These are phyloP conservation scores for Phalanger gymnotis DNA, from an alignment of 2,797 vertebrate species.

Conservation along the genomic window DNA sequence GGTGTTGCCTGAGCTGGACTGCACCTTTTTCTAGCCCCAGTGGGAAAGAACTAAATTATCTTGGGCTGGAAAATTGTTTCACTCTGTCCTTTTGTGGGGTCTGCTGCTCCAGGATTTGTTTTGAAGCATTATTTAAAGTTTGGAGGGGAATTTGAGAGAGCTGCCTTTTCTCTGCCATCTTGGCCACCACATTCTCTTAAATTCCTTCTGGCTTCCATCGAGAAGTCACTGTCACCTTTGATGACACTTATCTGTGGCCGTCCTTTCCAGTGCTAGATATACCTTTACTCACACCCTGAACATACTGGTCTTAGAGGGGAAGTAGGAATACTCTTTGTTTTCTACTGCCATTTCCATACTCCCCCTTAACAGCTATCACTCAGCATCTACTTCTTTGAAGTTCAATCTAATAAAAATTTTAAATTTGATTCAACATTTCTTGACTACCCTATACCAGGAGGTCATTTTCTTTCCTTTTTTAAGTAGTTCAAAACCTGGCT, in stretches of 20 bases:
- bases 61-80: too few species aligned
- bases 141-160: too few species aligned
- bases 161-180: too few species aligned
- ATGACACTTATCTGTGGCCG: not conserved
- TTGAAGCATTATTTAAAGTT: too few species aligned
- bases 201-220: not conserved
- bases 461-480: not conserved
- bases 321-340: not conserved
- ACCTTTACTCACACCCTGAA: not conserved
- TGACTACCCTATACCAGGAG: not conserved
- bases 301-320: not conserved
- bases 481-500: not conserved
- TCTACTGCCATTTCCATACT: not conserved
- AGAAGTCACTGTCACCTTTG: not conserved
- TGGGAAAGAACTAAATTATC: too few species aligned
- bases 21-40: too few species aligned
- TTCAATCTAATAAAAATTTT: not conserved
- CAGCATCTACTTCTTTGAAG: not conserved
- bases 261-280: not conserved
- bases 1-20: too few species aligned
- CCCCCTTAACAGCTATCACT: not conserved
- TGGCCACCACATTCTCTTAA: not conserved
- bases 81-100: too few species aligned
- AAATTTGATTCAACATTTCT: not conserved
- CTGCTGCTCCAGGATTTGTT: too few species aligned